Percentiles rank a stretch among this genome's conserved stretches.
These are phyloP conservation scores for Drosophila recens DNA, from an alignment of 2,888 invertebrate species.

Conservation along the genomic window DNA sequence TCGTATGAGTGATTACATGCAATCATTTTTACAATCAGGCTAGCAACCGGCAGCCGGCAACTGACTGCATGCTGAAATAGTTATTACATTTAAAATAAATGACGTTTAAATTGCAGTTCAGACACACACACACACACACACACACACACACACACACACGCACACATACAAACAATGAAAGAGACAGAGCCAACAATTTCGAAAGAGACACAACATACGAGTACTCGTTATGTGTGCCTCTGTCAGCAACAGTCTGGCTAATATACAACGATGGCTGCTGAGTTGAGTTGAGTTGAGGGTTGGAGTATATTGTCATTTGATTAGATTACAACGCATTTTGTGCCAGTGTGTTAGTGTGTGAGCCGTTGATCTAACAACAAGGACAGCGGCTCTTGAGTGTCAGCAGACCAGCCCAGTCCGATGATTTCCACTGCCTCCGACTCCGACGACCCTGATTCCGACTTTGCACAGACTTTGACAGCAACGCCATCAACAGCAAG, in stretches of 20 bases:
- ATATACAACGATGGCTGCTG: slow-evolving; percentile 22
- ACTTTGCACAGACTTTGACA: slow-evolving; percentile 29
- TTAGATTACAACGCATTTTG: slow-evolving; percentile 61
- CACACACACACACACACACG: not conserved
- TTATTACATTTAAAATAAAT: slow-evolving; percentile 69
- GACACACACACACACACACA: slow-evolving; percentile 10
- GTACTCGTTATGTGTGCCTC: slow-evolving; percentile 6
- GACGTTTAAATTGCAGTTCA: slow-evolving; percentile 63
- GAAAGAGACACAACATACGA: slow-evolving; percentile 24
- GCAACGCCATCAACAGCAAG: slow-evolving; percentile 26
- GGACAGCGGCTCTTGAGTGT: slow-evolving; percentile 46
- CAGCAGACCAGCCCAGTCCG: slow-evolving; percentile 6
- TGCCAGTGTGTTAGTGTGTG: slow-evolving; percentile 12
- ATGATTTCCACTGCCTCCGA: slow-evolving; percentile 22
- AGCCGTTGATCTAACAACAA: slow-evolving; percentile 55
- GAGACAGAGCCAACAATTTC: slow-evolving; percentile 27
- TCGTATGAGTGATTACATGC: slow-evolving; percentile 68
- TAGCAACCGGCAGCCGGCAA: slow-evolving; percentile 12
- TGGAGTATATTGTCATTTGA: slow-evolving; percentile 64
- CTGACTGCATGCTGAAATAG: slow-evolving; percentile 61
- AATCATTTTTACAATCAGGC: slow-evolving; percentile 65
- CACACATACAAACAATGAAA: slow-evolving; percentile 17
- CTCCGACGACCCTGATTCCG: not conserved
- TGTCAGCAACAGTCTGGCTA: slow-evolving; percentile 53
- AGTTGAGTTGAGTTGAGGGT: slow-evolving; percentile 1